Evolutionary conservation across 2,797 vertebrate genomes (phyloP).

Genomic region (Thamnophis elegans): DNA sequence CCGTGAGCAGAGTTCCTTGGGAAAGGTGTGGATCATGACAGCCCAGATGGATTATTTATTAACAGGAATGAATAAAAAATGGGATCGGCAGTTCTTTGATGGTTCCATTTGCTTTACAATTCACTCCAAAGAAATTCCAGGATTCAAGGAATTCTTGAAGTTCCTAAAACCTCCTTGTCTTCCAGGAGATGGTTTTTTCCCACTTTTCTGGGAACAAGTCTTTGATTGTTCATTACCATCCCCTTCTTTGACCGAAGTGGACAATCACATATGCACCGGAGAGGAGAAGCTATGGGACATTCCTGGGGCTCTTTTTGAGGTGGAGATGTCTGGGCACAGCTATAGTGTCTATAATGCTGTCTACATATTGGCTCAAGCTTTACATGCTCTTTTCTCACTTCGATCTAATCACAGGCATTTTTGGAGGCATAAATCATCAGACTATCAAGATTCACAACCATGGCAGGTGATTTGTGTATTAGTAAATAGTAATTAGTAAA

Average conservation of each 20-base stretch:
- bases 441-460: not conserved
- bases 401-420: not conserved
- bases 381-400: not conserved
- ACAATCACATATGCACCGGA: not conserved
- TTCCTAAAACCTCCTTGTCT: not conserved
- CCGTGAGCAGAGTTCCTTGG: fast-evolving
- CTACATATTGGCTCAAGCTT: not conserved
- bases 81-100: not conserved
- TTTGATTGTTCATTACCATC: not conserved
- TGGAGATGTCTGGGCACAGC: not conserved
- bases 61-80: not conserved
- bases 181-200: not conserved
- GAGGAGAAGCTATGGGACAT: too few species aligned
- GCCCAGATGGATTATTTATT: not conserved
- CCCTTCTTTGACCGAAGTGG: fast-evolving
- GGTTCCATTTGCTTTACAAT: not conserved
- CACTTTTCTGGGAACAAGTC: not conserved
- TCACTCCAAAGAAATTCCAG: not conserved
- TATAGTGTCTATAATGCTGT: not conserved
- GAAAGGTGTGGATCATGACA: not conserved
- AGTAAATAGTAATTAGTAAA: too few species aligned
- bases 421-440: too few species aligned
- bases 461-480: not conserved
- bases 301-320: not conserved
- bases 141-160: not conserved